Evolutionary conservation across 2,888 invertebrate genomes (phyloP), one percentile per base, ranked within the genome.

Genomic region (Aromia moschata): DNA sequence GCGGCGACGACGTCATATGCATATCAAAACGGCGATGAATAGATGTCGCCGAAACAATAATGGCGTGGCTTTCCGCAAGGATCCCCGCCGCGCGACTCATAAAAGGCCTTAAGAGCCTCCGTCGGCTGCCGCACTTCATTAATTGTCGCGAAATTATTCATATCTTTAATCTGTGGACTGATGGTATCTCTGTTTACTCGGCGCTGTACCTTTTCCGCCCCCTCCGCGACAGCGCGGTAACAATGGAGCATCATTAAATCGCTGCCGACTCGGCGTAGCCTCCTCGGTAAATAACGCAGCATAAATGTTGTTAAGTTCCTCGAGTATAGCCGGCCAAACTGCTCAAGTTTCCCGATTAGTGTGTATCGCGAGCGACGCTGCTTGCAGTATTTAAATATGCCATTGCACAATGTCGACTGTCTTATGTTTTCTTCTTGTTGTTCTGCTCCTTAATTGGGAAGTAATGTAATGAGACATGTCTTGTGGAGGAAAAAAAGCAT

Each of bases 91-190:
- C 69, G 68, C 70, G 65, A 69, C 72, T 73, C 74, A 69, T 73
- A 73, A 73, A 74, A 73, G 72, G 76, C 75, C 76, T 76, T 75
- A 71, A 75, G 73, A 72, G 76, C 76, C 75, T 76, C 73, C 69
- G 72, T 71, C 68, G 72, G 73, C 75, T 70, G 71, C 71, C 73
- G 72, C 75, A 76, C 77, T 77, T 75, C 77, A 78, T 79, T 79
- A 77, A 77, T 76, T 75, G 78, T 74, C 70, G 70, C 67, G 74
- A 76, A 79, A 79, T 79, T 79, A 79, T 79, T 79, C 78, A 79
- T 78, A 76, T 75, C 75, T 73, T 69, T 78, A 79, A 79, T 79
- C 77, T 78, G 76, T 77, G 73, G 74, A 76, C 77, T 77, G 78
- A 78, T 79, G 75, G 72, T 76, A 79, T 79, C 78, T 77, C 65